Evolutionary conservation across 2,888 invertebrate genomes (phyloP).

Genomic region (Orthosia cruda): DNA sequence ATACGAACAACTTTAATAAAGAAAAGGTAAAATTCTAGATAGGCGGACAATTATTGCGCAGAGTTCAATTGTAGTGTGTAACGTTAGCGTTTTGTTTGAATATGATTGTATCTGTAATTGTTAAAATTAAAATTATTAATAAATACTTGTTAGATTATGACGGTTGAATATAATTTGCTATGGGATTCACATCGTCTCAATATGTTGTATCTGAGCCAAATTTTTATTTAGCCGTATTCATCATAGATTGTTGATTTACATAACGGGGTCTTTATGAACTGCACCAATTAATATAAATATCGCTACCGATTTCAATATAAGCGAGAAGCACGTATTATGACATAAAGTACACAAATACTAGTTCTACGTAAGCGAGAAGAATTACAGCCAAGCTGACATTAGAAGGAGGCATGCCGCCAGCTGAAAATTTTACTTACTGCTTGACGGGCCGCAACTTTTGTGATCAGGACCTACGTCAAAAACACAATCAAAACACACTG

Average conservation of each 20-base stretch:
- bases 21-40: slow-evolving; percentile 51
- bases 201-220: slow-evolving; percentile 81
- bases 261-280: slow-evolving; percentile 17
- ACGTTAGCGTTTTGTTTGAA: slow-evolving; percentile 24
- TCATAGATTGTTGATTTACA: slow-evolving; percentile 76
- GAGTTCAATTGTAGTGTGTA: slow-evolving; percentile 18
- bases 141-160: slow-evolving; percentile 63
- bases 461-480: slow-evolving; percentile 92
- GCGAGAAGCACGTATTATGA: slow-evolving; percentile 82
- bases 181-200: slow-evolving; percentile 79
- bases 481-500: slow-evolving; percentile 90
- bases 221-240: slow-evolving; percentile 80
- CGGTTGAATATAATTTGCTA: slow-evolving; percentile 64
- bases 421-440: slow-evolving; percentile 90
- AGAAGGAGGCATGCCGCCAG: slow-evolving; percentile 86
- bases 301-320: slow-evolving; percentile 73
- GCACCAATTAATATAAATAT: slow-evolving; percentile 25
- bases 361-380: slow-evolving; percentile 86
- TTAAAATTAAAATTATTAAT: slow-evolving; percentile 51
- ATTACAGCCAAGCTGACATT: slow-evolving; percentile 86
- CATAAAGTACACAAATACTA: slow-evolving; percentile 77
- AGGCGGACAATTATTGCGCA: slow-evolving; percentile 41
- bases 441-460: slow-evolving; percentile 91
- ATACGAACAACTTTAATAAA: slow-evolving; percentile 67
- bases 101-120: slow-evolving; percentile 55